Base-by-base conservation (phyloP, 2,888 invertebrate genomes). In the Athalia rosae region DNA sequence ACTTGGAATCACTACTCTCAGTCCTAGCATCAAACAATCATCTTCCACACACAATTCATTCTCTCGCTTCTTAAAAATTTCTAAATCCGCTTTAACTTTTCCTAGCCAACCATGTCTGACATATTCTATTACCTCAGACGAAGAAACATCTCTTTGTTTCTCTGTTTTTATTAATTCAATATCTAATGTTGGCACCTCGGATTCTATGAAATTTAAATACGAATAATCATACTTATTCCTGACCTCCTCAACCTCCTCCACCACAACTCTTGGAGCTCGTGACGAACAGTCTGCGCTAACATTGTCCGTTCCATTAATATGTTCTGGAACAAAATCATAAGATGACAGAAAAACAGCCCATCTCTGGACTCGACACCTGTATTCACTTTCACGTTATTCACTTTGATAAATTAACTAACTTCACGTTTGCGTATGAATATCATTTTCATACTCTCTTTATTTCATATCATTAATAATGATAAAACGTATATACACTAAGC, bases 1-100 rank as follows among this genome's bases (percentile, higher is more conserved):
- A 48, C 78, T 62, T 7, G 77, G 62, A 11, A 77, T 69, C n/a
- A 77, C 62, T 7, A 76, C 41, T 11, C 83, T 82, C 58, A 79
- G 71, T 2, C 76, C 76, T 76, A 63, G 76, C 53, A 79, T 53
- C n/a, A 76, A 9, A 50, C 76, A 80, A 77, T 66, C 78, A 67
- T 50, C 62, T 69, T 76, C 78, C 3, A 78, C 64, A 11, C 78
- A 76, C 4, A 76, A 15, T 63, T 66, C 78, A 1, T 48, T 15
- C 15, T 64, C 64, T 13, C 64, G 47, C 8, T 48, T 47, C 7
- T 48, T 48, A 4, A 3, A 64, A 7, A 64, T 64, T 64, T 48
- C 13, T 15, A 64, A 15, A 1, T 79, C 77, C 53, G 47, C 71
- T 58, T 64, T 53, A n/a, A 56, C 62, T 48, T 59, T 11, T 56